These are phyloP conservation scores for Hemicordylus capensis DNA, from an alignment of 2,113 vertebrate species.

Conservation along the genomic window DNA sequence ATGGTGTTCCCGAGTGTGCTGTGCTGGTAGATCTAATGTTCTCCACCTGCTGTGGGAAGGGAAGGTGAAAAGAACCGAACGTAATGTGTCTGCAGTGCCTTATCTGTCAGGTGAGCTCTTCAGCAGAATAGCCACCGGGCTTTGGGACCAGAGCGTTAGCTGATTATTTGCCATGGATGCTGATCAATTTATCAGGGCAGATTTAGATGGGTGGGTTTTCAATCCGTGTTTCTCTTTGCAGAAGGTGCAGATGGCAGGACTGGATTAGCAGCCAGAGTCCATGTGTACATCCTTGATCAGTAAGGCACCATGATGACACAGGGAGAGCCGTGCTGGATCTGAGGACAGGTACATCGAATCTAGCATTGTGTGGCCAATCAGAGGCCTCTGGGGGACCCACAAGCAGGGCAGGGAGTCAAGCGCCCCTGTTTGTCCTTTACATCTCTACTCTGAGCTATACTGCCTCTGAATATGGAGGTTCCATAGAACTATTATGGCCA, in stretches of 20 bases:
- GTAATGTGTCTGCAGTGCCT: too few species aligned
- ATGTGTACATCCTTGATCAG: background rate
- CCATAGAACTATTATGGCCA: too few species aligned
- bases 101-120: background rate
- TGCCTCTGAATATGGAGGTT: too few species aligned
- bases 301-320: too few species aligned
- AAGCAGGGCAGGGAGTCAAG: too few species aligned
- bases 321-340: too few species aligned
- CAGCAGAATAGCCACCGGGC: background rate
- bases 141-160: accelerated
- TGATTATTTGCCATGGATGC: background rate
- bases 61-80: background rate
- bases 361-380: too few species aligned
- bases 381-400: too few species aligned
- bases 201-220: background rate
- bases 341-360: too few species aligned
- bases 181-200: background rate
- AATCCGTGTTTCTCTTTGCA: background rate
- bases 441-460: too few species aligned
- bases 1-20: background rate
- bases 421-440: too few species aligned
- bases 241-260: background rate
- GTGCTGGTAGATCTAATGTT: accelerated
- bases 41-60: accelerated
- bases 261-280: too few species aligned